These are phyloP conservation scores for Ditylenchus weischeri DNA, from an alignment of 2,888 invertebrate genomes.

Conservation along the genomic window DNA sequence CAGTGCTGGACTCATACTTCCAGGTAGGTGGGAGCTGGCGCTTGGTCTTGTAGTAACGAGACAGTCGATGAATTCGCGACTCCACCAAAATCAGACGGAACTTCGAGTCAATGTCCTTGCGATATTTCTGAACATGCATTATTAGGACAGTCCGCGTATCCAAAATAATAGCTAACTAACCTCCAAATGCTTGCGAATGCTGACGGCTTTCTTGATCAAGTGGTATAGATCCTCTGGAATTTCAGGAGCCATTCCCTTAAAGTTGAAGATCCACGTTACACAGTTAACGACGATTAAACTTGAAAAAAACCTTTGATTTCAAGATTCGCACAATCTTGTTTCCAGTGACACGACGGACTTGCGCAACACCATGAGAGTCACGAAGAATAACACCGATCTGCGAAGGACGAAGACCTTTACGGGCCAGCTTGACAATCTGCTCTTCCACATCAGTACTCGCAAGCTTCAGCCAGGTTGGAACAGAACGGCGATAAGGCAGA, in stretches of 20 bases:
- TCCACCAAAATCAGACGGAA: constrained; percentile 99
- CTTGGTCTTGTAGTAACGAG: constrained; percentile 85
- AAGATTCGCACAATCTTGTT: constrained; percentile 96
- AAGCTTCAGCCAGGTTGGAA: constrained; percentile 95
- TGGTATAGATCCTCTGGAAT: constrained; percentile 98
- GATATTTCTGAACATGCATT: constrained; percentile 66
- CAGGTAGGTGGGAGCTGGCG: constrained; percentile 78
- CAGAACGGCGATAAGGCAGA: constrained; percentile 88
- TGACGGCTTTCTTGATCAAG: constrained; percentile 97
- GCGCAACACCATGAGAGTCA: constrained; percentile 97
- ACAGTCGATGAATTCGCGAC: constrained; percentile 94
- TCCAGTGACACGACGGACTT: constrained; percentile 97
- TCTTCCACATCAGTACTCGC: constrained; percentile 95
- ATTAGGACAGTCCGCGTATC: too few relatives aligned
- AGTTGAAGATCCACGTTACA: constrained; percentile 4
- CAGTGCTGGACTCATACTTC: constrained; percentile 78
- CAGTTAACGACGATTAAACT: neutral
- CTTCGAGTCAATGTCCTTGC: constrained; percentile 93
- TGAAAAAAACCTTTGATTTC: constrained; percentile 69
- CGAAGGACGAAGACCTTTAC: constrained; percentile 95
- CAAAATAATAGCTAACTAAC: constrained; percentile 51
- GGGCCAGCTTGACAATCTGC: constrained; percentile 93
- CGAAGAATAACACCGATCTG: constrained; percentile 99
- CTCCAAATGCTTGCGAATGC: constrained; percentile 97
- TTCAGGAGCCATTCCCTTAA: constrained; percentile 86